Base-by-base conservation (phyloP, 37 sponge, comb jelly and placozoan genomes). In the Halisarca cf. caerulea region DNA sequence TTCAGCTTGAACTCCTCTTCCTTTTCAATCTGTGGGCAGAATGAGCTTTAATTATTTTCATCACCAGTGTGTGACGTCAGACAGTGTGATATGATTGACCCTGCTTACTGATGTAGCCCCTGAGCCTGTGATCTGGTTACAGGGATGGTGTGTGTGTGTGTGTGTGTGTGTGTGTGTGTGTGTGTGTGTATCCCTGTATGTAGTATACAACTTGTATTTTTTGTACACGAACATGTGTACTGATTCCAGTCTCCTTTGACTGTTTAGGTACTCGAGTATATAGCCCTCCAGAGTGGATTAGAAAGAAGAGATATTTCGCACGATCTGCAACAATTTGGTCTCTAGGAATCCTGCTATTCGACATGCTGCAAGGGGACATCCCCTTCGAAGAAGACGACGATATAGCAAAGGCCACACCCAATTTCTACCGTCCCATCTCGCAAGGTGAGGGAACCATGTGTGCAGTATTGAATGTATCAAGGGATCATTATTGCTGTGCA, bases 201-300 rank as follows among this genome's bases (percentile, higher is more conserved):
- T n/a, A n/a, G n/a, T n/a, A n/a, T n/a, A n/a, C n/a, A n/a, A n/a
- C n/a, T n/a, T n/a, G n/a, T n/a, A n/a, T n/a, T n/a, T n/a, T n/a
- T n/a, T n/a, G n/a, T n/a, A n/a, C n/a, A n/a, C n/a, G n/a, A n/a
- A 47, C 51, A 47, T 47, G 51, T 64, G 66, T 9, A 64, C 28
- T 64, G 14, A 14, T 64, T 30, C 7, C 57, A 7, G 0, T 58
- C 24, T 37, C 83, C 32, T 21, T 41, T 7, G 32, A 17, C 11
- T 30, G 35, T 82, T 11, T 79, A 94, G 96, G 96, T 59, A 95
- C 96, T 25, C 58, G 88, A 43, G 96, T 95, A 58, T 95, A 92
- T 82, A 84, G 87, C 77, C 96, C 96, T n/a, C 96, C 96, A 18
- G 96, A 95, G 84, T 95, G 96, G 96, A 84, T 92, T 54, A 44